phyloP scores from a whole-genome alignment of 1,140 invertebrate genomes.

The Eurosta solidaginis region DNA sequence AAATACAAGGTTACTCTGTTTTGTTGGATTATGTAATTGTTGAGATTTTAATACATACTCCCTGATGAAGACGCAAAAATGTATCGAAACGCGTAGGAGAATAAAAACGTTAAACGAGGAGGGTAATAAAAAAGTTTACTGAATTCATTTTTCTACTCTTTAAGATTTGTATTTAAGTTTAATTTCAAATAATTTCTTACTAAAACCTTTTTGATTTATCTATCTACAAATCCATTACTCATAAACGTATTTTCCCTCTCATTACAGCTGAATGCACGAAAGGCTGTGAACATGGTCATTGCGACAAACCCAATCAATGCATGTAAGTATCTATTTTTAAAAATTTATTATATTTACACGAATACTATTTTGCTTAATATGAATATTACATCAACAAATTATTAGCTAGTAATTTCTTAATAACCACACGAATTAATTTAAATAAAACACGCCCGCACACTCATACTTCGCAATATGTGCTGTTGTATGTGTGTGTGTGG shows the following conservation, averaged over 20 bases:
- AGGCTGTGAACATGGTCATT: constrained; percentile 93
- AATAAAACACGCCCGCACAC: constrained; percentile 23
- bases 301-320: constrained; percentile 91
- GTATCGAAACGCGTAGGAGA: too few relatives aligned
- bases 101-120: too few relatives aligned
- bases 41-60: too few relatives aligned
- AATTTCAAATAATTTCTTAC: too few relatives aligned
- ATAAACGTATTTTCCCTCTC: constrained; percentile 62
- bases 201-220: too few relatives aligned
- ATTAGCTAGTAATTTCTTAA: neutral
- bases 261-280: constrained; percentile 88
- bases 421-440: constrained; percentile 21
- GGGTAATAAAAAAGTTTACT: too few relatives aligned
- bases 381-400: neutral
- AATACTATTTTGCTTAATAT: neutral
- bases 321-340: constrained; percentile 73
- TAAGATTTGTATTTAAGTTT: constrained; percentile 1
- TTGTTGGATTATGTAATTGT: too few relatives aligned
- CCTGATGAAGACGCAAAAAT: too few relatives aligned
- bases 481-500: too few relatives aligned
- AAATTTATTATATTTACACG: neutral
- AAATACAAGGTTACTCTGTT: too few relatives aligned
- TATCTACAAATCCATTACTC: constrained; percentile 10
- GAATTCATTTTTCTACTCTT: neutral
- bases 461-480: neutral